These are phyloP conservation scores for Capricornis sumatraensis DNA, from an alignment of 2,113 vertebrate genomes.

Conservation along the genomic window DNA sequence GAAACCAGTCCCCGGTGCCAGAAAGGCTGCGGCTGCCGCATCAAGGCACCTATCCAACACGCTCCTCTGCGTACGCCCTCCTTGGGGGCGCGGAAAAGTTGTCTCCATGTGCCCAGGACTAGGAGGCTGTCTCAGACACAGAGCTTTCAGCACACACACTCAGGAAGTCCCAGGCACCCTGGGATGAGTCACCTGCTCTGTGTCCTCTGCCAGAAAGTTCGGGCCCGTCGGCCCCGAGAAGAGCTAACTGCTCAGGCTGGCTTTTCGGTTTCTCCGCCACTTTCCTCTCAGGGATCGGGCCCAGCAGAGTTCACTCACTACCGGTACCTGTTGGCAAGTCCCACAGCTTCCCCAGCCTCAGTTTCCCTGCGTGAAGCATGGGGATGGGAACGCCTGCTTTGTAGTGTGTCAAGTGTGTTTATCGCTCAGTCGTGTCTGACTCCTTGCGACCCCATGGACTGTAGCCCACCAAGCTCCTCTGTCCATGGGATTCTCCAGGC, in stretches of 20 bases:
- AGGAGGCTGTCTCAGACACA: not conserved
- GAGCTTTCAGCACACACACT: not conserved
- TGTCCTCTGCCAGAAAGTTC: accelerated
- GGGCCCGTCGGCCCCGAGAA: accelerated
- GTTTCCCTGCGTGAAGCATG: not conserved
- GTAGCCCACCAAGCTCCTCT: not conserved
- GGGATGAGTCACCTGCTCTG: not conserved
- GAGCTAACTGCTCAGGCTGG: not conserved
- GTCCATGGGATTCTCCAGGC: not conserved
- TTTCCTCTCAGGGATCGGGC: not conserved
- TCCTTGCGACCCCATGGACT: not conserved
- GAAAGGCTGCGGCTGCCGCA: not conserved
- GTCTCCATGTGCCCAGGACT: accelerated
- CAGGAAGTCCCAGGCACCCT: not conserved
- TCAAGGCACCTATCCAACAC: accelerated
- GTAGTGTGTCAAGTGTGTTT: accelerated
- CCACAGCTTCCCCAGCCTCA: not conserved
- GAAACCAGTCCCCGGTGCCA: not conserved
- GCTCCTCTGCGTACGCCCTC: not conserved
- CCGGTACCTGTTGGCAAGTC: not conserved
- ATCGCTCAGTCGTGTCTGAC: accelerated
- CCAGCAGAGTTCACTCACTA: not conserved
- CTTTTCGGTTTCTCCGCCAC: not conserved
- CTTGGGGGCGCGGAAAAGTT: accelerated
- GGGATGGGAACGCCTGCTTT: not conserved